Conservation (phyloP, 1,140 invertebrate genomes). For the Calliopsis andreniformis region DNA sequence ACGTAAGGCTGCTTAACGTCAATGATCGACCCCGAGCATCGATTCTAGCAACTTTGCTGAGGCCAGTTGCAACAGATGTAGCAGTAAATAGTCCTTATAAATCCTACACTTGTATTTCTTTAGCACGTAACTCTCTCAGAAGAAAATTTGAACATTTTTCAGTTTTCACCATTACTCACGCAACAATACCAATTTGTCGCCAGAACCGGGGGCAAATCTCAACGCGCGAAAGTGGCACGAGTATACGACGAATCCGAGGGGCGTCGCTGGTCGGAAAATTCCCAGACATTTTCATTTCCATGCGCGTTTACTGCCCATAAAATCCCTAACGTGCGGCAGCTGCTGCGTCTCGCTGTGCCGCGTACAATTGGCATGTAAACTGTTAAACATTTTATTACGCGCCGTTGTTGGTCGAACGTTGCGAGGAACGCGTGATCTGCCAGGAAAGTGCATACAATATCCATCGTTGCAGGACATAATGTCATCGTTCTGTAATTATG, state of each 20-base stretch:
- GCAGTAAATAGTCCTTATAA: no score
- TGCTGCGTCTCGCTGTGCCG: neutral
- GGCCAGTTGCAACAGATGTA: no score
- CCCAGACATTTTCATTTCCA: constrained; percentile 25
- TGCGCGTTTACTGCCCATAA: neutral
- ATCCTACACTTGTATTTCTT: no score
- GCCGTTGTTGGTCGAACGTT: neutral
- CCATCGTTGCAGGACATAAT: constrained; percentile 29
- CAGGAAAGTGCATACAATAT: neutral
- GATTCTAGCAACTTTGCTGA: no score
- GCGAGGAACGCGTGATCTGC: neutral
- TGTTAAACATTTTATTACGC: constrained; percentile 39
- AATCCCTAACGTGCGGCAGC: neutral
- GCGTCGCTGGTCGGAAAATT: neutral
- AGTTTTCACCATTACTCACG: no score
- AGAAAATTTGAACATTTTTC: no score
- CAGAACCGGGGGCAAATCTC: neutral
- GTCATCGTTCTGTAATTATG: constrained; percentile 41
- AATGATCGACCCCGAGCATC: no score
- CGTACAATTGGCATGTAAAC: constrained; percentile 23
- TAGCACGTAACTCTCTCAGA: no score
- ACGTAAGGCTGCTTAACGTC: no score
- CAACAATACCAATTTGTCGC: neutral
- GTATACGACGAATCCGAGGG: no score
- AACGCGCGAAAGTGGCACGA: neutral